Base-by-base conservation (phyloP, 2,888 invertebrate genomes). In the Melanargia galathea region DNA sequence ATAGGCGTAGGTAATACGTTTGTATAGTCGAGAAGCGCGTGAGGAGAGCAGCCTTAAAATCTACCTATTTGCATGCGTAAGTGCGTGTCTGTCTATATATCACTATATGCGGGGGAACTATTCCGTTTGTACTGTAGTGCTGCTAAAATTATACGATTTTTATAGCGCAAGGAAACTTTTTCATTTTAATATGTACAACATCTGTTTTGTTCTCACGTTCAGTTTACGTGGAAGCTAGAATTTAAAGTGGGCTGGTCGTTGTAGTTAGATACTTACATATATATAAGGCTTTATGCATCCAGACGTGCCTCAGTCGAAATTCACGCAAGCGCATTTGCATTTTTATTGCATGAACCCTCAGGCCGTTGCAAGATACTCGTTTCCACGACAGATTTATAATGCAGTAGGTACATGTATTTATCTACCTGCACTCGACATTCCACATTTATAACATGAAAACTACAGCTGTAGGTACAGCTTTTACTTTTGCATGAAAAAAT, bases 271-370 rank as follows among this genome's bases (percentile, higher is more conserved):
- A n/a, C n/a, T n/a, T n/a, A n/a, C 2, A 18, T 18, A 30, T 1
- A 7, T 16, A 49, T 62, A 60, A 35, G 55, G 58, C 20, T 65
- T 63, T 58, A 46, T 54, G 67, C 63, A 71, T 63, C 62, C 65
- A 68, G 69, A 72, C 75, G 73, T 73, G 70, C 61, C 68, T 68
- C 60, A 33, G 63, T 65, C 58, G 67, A 71, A 68, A 71, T 75
- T 74, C 72, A 75, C 74, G 77, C 75, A 68, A 66, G 65, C 72
- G 65, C 65, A 79, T 82, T 82, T 77, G 73, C 77, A 79, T 82
- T 79, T 84, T 81, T 82, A 83, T 82, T 79, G 75, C 79, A 62
- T 38, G 59, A 35, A 58, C 60, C 63, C 60, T 65, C 55, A 61
- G 58, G 59, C 48, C 16, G n/a, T 46, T 65, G 45, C 58, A 45